These are phyloP conservation scores for Tragelaphus strepsiceros DNA, from an alignment of 2,113 vertebrate species.

Conservation along the genomic window DNA sequence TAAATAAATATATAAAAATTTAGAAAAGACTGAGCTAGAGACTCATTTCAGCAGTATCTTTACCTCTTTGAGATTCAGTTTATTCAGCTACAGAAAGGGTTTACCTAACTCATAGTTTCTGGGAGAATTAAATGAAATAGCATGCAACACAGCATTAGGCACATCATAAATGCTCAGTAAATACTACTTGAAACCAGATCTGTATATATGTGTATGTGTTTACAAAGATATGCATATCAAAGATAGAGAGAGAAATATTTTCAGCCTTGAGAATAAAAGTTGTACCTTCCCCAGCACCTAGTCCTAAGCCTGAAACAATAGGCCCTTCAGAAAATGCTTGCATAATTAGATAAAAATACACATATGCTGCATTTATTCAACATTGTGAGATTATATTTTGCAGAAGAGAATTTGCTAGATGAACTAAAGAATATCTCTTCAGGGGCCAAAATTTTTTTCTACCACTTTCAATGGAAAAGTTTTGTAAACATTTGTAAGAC, in stretches of 20 bases:
- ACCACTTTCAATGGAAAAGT: background rate
- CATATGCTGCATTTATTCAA: background rate
- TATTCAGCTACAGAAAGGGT: background rate
- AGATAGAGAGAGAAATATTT: background rate
- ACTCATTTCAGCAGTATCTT: background rate
- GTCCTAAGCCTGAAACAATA: background rate
- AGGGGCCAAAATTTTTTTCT: background rate
- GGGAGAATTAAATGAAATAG: background rate
- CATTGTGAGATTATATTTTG: background rate
- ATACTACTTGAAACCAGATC: background rate
- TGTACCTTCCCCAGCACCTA: background rate
- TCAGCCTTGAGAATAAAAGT: background rate
- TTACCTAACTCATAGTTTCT: background rate
- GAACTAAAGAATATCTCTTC: background rate
- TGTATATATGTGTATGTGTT: background rate
- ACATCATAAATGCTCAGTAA: background rate
- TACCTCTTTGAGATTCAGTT: background rate
- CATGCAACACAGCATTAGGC: background rate
- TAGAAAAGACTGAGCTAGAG: background rate
- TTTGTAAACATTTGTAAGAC: background rate
- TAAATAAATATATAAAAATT: background rate
- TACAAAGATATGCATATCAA: background rate
- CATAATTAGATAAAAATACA: background rate
- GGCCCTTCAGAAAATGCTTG: background rate
- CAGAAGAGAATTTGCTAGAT: constrained; percentile 8